Conservation (phyloP, 2,113 vertebrate genomes). For the Xiphias gladius region DNA sequence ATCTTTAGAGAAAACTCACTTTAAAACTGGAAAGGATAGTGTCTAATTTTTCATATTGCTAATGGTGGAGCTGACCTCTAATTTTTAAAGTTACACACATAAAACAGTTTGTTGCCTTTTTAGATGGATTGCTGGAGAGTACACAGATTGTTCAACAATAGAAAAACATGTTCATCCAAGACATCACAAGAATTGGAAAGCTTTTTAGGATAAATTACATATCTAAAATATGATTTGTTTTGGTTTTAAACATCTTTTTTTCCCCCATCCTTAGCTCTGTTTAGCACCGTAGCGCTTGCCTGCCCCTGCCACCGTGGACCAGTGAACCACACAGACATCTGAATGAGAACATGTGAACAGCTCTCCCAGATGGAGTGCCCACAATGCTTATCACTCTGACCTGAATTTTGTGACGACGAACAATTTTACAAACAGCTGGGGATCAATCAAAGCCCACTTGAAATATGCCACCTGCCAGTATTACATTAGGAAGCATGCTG, state of each 20-base stretch:
- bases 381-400: conserved; percentile 87
- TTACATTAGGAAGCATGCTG: conserved; percentile 87
- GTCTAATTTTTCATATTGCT: background rate
- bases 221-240: background rate
- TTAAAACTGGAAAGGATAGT: background rate
- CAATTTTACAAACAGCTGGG: conserved; percentile 89
- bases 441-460: conserved; percentile 87
- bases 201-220: background rate
- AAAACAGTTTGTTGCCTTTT: background rate
- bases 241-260: background rate
- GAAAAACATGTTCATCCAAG: background rate
- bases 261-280: background rate
- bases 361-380: conserved; percentile 77
- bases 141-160: background rate
- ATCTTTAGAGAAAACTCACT: conserved; percentile 7
- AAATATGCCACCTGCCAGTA: conserved; percentile 87
- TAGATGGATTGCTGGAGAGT: background rate
- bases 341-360: conserved; percentile 70
- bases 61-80: background rate
- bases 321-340: conserved; percentile 49
- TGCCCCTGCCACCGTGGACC: conserved; percentile 19
- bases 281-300: background rate
- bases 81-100: conserved; percentile 18
- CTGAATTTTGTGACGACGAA: conserved; percentile 86
- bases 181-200: background rate